Evolutionary conservation across 64 coral and sea anemone genomes (phyloP).

Genomic region (Montipora capricornis): DNA sequence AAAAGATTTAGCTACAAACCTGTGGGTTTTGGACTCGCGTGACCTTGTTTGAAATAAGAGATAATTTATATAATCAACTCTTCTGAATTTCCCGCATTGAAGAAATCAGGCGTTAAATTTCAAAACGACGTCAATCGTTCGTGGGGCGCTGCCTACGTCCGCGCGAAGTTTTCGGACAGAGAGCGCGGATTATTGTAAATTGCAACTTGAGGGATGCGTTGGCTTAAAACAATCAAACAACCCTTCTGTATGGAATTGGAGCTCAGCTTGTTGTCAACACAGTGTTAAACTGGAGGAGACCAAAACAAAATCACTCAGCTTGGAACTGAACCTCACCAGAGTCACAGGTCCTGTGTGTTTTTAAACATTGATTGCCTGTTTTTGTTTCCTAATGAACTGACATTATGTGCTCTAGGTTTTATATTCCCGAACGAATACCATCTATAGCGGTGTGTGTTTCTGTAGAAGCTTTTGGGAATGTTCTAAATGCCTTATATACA

Average conservation of each 20-base stretch:
- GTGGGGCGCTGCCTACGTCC: not conserved
- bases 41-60: constrained; percentile 13
- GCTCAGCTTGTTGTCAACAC: not conserved
- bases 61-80: not conserved
- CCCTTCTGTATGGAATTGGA: not conserved
- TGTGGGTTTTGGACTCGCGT: not conserved
- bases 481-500: not conserved
- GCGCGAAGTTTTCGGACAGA: not conserved
- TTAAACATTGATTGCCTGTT: constrained; percentile 3
- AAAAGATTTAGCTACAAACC: not conserved
- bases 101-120: constrained; percentile 38
- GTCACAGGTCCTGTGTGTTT: constrained; percentile 5
- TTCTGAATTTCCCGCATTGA: not conserved
- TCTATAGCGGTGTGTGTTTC: not conserved
- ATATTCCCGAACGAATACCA: not conserved
- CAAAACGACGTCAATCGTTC: constrained; percentile 26
- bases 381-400: constrained; percentile 1
- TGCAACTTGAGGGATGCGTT: not conserved
- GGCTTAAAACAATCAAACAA: not conserved
- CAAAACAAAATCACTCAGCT: not conserved
- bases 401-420: not conserved
- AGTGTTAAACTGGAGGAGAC: constrained; percentile 4
- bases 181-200: not conserved
- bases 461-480: not conserved
- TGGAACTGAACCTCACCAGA: not conserved